Evolutionary conservation across 2,797 vertebrate genomes (phyloP), one percentile per base, ranked within the genome.

Genomic region (Acrocephalus scirpaceus): DNA sequence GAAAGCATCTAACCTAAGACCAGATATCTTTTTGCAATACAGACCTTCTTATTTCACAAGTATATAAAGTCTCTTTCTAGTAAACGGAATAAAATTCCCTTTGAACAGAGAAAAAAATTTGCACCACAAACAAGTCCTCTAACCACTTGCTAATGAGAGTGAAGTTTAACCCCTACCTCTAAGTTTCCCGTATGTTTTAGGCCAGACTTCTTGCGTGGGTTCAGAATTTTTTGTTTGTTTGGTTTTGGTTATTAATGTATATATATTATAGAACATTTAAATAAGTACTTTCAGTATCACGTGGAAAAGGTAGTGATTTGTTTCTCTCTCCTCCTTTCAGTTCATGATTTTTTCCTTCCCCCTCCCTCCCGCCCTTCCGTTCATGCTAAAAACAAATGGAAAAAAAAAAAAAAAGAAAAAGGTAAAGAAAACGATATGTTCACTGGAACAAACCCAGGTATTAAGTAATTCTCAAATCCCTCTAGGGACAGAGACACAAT

Each of bases 241-340:
- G 19, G 20, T 61, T 7, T 45, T 38, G 5, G 4, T 20, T 47
- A 57, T 0, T n/a, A 7, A 7, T 5, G 4, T 10, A 12, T 7
- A 15, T 17, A 12, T 15, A 26, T 14, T 11, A 74, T 0, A 6
- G 32, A 53, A 45, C 42, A n/a, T 11, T 48, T 16, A 72, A 54
- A 56, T 16, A 57, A 36, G 3, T n/a, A 73, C 13, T 51, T 64
- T 26, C 53, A 51, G 21, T 62, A 50, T 16, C 21, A 23, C 2
- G 16, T 69, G 17, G 13, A 73, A 65, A 50, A 69, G 6, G 5
- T 0, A 57, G 5, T 2, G 17, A 78, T 48, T 78, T 44, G 57
- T 32, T 51, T 27, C 32, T 54, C 42, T 40, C 34, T 25, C 23
- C 6, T 26, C 27, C 23, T 9, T 58, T 50, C 73, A 32, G 17